Evolutionary conservation across 92 coral and sea anemone genomes (phyloP).

Genomic region (Virgularia gustaviana): DNA sequence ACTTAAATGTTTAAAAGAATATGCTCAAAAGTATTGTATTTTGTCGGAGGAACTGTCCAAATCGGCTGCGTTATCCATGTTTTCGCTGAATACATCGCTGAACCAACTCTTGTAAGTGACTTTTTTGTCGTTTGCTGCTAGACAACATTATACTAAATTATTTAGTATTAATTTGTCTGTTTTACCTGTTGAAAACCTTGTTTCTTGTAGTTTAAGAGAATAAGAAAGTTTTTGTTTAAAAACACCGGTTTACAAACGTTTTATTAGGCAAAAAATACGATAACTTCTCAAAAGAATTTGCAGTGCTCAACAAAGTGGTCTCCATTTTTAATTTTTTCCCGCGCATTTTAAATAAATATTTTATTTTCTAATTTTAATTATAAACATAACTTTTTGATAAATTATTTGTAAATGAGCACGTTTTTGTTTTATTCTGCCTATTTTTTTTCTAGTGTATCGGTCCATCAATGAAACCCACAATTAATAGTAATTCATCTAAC

Average conservation of each 20-base stretch:
- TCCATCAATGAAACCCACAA: slow-evolving; percentile 85
- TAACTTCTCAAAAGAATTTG: no score
- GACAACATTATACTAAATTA: no score
- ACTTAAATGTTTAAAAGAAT: slow-evolving; percentile 12
- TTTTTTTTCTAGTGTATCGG: slow-evolving; percentile 67
- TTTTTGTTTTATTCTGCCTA: no score
- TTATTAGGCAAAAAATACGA: no score
- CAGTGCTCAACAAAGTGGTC: no score
- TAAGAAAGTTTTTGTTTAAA: slow-evolving; percentile 6
- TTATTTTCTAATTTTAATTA: no score
- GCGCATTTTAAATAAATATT: no score
- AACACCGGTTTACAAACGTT: no score
- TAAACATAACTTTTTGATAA: no score
- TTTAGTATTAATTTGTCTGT: not conserved
- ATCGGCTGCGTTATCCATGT: slow-evolving; percentile 61
- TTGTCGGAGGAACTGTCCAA: slow-evolving; percentile 56
- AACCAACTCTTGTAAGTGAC: slow-evolving; percentile 69
- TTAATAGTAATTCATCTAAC: slow-evolving; percentile 65
- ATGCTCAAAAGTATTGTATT: slow-evolving; percentile 49
- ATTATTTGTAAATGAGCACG: no score
- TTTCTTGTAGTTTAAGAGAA: not conserved
- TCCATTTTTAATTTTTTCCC: no score
- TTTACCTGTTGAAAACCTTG: not conserved
- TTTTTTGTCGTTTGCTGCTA: not conserved
- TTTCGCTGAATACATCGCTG: slow-evolving; percentile 67